These are phyloP conservation scores for Heteromurus nitidus DNA, from an alignment of 2,888 invertebrate species.

Conservation along the genomic window DNA sequence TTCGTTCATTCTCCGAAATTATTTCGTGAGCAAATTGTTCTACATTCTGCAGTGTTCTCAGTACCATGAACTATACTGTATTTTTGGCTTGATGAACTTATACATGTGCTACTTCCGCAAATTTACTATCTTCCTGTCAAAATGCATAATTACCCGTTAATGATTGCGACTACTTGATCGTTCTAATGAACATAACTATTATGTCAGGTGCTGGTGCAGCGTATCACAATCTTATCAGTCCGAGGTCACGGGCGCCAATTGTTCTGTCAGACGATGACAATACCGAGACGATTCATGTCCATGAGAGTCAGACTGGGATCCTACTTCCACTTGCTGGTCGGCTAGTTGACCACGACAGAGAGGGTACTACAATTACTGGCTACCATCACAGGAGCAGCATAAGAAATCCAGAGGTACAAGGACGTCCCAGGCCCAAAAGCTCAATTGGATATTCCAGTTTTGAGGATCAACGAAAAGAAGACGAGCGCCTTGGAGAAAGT, in stretches of 20 bases:
- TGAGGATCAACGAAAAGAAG: constrained; percentile 16
- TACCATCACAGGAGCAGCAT: neutral
- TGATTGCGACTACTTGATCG: constrained; percentile 30
- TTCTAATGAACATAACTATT: too few species aligned
- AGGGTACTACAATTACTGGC: neutral
- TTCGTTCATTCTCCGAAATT: neutral
- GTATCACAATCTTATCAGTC: constrained; percentile 71
- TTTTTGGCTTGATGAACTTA: neutral
- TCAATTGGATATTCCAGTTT: constrained; percentile 48
- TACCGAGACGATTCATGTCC: constrained; percentile 42
- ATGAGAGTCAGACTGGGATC: constrained; percentile 29
- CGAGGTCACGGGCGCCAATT: constrained; percentile 72
- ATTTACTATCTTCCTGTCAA: neutral
- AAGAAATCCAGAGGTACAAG: constrained; percentile 49
- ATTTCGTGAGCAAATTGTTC: neutral
- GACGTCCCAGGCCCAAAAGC: constrained; percentile 64
- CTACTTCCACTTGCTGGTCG: constrained; percentile 40
- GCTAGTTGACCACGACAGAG: constrained; percentile 44
- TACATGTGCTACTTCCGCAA: neutral
- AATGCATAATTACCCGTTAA: constrained; percentile 22
- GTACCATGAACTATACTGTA: neutral
- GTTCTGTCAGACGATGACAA: constrained; percentile 68
- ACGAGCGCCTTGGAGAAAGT: constrained; percentile 29
- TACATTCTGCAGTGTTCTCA: neutral
- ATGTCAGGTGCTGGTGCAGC: constrained; percentile 65